Base-by-base conservation (phyloP, 1,140 invertebrate genomes). In the Pinna nobilis region DNA sequence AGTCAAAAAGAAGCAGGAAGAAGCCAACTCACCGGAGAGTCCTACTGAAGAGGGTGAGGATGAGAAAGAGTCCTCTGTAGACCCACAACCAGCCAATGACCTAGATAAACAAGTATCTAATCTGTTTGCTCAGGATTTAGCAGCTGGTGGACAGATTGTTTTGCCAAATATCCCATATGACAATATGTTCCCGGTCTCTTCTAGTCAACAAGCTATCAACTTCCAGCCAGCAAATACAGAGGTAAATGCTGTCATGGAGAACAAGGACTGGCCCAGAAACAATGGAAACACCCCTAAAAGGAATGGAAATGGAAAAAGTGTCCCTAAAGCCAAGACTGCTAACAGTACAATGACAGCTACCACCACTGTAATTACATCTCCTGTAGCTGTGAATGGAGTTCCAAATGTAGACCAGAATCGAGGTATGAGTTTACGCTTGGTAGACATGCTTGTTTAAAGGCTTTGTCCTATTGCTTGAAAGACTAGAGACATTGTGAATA, bases 41-140 rank as follows among this genome's bases (percentile, higher is more conserved):
- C 23, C 57, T 18, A 51, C 51, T 4, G 39, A 59, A 4, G 23
- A 55, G 15, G 73, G 66, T 4, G 67, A 70, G 30, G 28, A 59
- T 30, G 60, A 61, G 15, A 57, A 57, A 28, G 66, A 75, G 51
- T 69, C 67, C 7, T 33, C 61, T 28, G 73, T 64, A 6, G 67
- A 69, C 20, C 59, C 73, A 33, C 60, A 69, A 59, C 57, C 57
- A 41, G 74, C 79, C 6, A 81, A 81, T 32, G 74, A 81, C 66
- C 74, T 81, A 11, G 79, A 81, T 44, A 81, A 81, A 55, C 74
- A 76, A 37, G 73, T 75, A 6, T 66, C 65, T 30, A 74, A 51
- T 70, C 51, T 75, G n/a, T 70, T 75, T 23, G 47, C 73, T 32
- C 44, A 50, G 3, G 73, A 70, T 66, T 66, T 67, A 23, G 61